A percentile compares a stretch with the other conserved stretches of the same genome.
Evolutionary conservation across 2,888 invertebrate species (phyloP).

Genomic region (Megalurothrips usitatus): DNA sequence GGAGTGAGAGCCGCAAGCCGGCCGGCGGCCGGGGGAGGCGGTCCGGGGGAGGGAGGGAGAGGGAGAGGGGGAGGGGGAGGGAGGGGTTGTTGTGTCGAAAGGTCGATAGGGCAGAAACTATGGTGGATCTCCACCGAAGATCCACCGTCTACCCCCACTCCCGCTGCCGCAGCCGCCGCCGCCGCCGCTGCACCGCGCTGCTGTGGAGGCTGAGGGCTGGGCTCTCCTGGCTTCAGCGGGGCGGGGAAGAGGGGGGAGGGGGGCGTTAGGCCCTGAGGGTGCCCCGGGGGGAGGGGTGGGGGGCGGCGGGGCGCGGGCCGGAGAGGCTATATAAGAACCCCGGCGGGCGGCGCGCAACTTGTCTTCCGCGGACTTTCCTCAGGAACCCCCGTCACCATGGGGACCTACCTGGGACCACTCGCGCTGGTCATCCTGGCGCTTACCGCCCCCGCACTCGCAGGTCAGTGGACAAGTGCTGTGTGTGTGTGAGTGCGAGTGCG

Average conservation of each 20-base stretch:
- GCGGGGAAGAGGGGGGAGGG: background rate
- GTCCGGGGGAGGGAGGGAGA: background rate
- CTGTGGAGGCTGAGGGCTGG: background rate
- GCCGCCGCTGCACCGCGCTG: too few species aligned
- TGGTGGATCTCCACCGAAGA: background rate
- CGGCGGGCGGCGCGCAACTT: background rate
- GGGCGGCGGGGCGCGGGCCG: background rate
- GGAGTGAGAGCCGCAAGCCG: background rate
- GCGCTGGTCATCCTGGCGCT: background rate
- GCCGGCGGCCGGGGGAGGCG: background rate
- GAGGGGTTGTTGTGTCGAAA: constrained; percentile 1
- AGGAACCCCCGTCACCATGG: constrained; percentile 11
- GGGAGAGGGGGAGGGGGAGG: background rate
- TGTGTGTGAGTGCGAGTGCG: too few species aligned
- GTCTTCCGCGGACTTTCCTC: background rate
- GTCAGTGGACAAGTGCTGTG: background rate
- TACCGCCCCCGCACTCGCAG: background rate
- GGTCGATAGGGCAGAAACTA: background rate
- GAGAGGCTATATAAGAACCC: constrained; percentile 19
- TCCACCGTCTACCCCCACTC: too few species aligned
- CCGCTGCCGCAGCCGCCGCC: too few species aligned
- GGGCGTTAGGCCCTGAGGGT: background rate
- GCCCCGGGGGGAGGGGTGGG: background rate
- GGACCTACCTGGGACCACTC: constrained; percentile 17
- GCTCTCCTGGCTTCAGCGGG: too few species aligned